Evolutionary conservation across 2,113 vertebrate species (phyloP).

Genomic region (Rhynchomys soricoides): DNA sequence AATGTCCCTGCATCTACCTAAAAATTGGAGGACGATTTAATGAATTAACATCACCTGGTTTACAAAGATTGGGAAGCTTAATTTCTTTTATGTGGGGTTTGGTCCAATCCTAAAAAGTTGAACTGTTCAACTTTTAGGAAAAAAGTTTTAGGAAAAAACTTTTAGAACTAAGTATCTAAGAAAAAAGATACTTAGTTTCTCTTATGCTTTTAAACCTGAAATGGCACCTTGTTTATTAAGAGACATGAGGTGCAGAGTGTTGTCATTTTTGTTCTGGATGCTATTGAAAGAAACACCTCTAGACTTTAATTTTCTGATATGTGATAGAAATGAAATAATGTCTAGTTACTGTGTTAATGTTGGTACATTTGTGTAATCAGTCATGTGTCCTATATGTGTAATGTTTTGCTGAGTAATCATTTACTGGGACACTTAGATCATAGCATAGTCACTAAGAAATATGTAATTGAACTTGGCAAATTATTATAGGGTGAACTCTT

Average conservation of each 20-base stretch:
- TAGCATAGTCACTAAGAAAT: conserved; percentile 12
- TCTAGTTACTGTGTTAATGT: background rate
- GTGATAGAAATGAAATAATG: background rate
- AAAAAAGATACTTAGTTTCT: background rate
- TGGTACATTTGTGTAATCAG: background rate
- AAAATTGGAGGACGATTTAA: background rate
- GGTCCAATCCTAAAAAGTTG: background rate
- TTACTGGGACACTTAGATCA: conserved; percentile 3
- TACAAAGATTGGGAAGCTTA: background rate
- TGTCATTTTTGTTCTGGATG: background rate
- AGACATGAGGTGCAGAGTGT: background rate
- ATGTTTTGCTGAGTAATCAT: conserved; percentile 59
- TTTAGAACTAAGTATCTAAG: no score
- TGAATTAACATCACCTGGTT: background rate
- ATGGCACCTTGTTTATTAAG: background rate
- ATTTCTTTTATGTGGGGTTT: background rate
- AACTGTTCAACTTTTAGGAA: no score
- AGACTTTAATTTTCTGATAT: background rate
- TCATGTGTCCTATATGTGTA: conserved; percentile 35
- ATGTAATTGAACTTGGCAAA: background rate
- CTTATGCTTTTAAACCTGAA: background rate
- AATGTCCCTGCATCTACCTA: background rate
- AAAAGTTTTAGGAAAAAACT: no score
- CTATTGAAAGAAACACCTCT: background rate
- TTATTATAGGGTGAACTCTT: background rate